Conservation (phyloP, 2,113 vertebrate species). For the Odocoileus virginianus region DNA sequence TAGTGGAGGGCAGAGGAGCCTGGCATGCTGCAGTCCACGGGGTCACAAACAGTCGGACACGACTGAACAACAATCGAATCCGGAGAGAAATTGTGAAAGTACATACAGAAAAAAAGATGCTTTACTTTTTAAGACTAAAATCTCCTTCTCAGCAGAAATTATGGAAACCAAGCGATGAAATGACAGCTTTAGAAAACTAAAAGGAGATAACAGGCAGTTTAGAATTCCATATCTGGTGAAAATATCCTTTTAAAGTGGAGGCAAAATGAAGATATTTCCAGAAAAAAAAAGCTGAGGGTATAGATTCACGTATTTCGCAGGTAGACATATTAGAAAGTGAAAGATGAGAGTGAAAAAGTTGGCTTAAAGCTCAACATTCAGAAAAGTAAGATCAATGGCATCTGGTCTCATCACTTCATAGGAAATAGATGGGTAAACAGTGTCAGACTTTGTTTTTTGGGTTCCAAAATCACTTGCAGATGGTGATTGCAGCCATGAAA, state of each 20-base stretch:
- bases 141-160: neutral
- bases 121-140: neutral
- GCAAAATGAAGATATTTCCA: neutral
- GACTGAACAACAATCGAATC: neutral
- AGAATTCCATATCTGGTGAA: neutral
- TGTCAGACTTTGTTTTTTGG: no score
- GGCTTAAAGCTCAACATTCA: no score
- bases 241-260: neutral
- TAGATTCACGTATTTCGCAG: neutral
- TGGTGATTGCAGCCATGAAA: no score
- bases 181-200: neutral
- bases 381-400: no score
- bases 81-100: neutral
- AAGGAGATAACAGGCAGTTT: neutral
- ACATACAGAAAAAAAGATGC: neutral
- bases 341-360: no score
- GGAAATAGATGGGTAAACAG: no score
- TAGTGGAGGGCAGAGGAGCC: neutral
- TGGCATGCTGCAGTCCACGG: neutral
- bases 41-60: fast-evolving
- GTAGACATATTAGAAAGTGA: neutral
- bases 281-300: neutral
- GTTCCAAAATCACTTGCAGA: no score
- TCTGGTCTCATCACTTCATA: no score
- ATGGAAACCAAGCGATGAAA: neutral